phyloP scores from a whole-genome alignment of 1,140 invertebrate species.

The Cyphomyrmex costatus region DNA sequence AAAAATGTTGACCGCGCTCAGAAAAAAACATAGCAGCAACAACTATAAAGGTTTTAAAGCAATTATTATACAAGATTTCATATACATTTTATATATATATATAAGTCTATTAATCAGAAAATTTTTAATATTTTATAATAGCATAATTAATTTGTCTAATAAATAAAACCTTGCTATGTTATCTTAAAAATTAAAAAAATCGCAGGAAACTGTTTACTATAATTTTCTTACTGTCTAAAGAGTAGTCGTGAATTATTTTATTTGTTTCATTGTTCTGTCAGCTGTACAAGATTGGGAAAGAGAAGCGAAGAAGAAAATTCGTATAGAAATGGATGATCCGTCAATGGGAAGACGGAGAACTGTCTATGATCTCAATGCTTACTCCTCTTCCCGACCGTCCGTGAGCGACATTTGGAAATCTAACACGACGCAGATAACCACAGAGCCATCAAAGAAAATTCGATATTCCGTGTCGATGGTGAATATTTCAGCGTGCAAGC shows the following conservation, averaged over 20 bases:
- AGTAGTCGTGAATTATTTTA: background rate
- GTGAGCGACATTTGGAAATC: slow-evolving; percentile 50
- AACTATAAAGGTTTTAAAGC: too few species aligned
- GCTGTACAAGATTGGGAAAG: slow-evolving; percentile 61
- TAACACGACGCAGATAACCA: slow-evolving; percentile 22
- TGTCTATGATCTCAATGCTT: slow-evolving; percentile 73
- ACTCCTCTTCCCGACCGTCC: slow-evolving; percentile 55
- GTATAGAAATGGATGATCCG: slow-evolving; percentile 41
- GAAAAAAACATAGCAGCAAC: too few species aligned
- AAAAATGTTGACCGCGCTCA: background rate
- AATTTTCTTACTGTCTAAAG: background rate
- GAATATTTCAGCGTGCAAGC: slow-evolving; percentile 22
- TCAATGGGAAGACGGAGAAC: slow-evolving; percentile 66
- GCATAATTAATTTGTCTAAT: slow-evolving; percentile 1
- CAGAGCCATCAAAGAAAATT: slow-evolving; percentile 43
- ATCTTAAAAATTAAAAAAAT: background rate
- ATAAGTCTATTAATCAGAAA: background rate
- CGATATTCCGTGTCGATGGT: slow-evolving; percentile 75
- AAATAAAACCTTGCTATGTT: slow-evolving; percentile 4
- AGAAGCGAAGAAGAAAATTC: slow-evolving; percentile 51
- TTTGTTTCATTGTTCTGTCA: background rate
- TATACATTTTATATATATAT: too few species aligned
- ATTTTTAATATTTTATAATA: background rate
- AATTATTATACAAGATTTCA: too few species aligned
- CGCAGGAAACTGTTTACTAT: background rate